These are phyloP conservation scores for Melanotaenia pygmaea DNA, from an alignment of 2,797 vertebrate species.

Conservation along the genomic window DNA sequence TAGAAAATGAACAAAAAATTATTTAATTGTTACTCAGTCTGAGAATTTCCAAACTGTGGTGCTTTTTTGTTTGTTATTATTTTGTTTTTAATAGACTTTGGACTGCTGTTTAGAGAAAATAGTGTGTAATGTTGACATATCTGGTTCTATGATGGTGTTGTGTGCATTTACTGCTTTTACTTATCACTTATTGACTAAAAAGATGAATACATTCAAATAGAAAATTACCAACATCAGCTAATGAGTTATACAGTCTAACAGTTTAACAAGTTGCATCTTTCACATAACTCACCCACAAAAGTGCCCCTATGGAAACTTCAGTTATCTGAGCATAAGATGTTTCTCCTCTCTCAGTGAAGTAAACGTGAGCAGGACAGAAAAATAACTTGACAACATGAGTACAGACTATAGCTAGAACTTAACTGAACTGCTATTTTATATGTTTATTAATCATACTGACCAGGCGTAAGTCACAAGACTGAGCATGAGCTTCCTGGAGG, in stretches of 20 bases:
- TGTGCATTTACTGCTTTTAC: not conserved
- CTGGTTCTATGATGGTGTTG: not conserved
- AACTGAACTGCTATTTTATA: not conserved
- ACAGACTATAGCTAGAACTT: not conserved
- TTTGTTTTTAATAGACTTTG: not conserved
- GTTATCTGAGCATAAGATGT: not conserved
- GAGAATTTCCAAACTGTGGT: not conserved
- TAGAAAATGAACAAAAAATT: not conserved
- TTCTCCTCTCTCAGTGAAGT: not conserved
- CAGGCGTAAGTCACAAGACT: slow-evolving; percentile 9
- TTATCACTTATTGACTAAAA: not conserved
- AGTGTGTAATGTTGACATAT: not conserved
- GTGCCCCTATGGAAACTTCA: not conserved
- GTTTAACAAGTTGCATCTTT: not conserved
- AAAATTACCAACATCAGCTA: no score
- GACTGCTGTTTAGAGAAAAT: not conserved
- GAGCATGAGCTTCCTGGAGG: slow-evolving; percentile 30
- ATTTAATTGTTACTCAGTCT: not conserved
- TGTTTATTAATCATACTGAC: not conserved
- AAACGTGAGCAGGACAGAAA: not conserved
- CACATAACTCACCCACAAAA: not conserved
- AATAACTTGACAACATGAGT: not conserved
- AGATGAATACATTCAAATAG: no score
- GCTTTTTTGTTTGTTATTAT: no score
- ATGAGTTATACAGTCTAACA: no score